Conservation (phyloP, 2,888 invertebrate species). For the Julus scanicus region DNA sequence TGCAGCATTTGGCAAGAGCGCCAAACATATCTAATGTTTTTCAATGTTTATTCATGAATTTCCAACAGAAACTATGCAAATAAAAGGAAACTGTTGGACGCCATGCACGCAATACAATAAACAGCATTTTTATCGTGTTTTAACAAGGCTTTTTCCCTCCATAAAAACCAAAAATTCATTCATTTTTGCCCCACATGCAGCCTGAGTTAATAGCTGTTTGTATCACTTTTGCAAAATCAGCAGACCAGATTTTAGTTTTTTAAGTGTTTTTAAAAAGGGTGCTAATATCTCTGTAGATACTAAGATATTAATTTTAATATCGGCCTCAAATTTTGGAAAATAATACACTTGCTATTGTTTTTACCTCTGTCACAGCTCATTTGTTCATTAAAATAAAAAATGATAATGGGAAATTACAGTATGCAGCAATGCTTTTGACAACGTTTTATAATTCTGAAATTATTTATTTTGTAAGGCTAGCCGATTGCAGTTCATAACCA, state of each 20-base stretch:
- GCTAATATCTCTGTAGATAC: background rate
- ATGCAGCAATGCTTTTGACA: background rate
- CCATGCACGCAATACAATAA: conserved; percentile 25
- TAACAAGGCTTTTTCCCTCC: background rate
- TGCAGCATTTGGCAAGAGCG: background rate
- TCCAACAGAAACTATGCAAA: conserved; percentile 25
- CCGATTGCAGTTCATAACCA: background rate
- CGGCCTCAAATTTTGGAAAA: background rate
- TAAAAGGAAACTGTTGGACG: conserved; percentile 10
- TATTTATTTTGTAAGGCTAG: background rate
- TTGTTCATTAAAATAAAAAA: background rate
- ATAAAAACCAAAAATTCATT: background rate
- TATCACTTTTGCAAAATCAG: background rate
- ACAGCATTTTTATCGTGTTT: background rate
- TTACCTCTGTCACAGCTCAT: background rate
- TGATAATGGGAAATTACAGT: background rate
- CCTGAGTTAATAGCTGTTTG: background rate
- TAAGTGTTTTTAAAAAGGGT: background rate
- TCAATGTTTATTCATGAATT: conserved; percentile 38
- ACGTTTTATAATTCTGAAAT: background rate
- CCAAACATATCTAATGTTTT: conserved; percentile 4
- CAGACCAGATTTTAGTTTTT: background rate
- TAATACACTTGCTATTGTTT: background rate
- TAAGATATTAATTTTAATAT: background rate
- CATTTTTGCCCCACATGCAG: background rate